Evolutionary conservation across 2,797 vertebrate genomes (phyloP), one percentile per base, ranked within the genome.

Genomic region (Scleropages formosus): DNA sequence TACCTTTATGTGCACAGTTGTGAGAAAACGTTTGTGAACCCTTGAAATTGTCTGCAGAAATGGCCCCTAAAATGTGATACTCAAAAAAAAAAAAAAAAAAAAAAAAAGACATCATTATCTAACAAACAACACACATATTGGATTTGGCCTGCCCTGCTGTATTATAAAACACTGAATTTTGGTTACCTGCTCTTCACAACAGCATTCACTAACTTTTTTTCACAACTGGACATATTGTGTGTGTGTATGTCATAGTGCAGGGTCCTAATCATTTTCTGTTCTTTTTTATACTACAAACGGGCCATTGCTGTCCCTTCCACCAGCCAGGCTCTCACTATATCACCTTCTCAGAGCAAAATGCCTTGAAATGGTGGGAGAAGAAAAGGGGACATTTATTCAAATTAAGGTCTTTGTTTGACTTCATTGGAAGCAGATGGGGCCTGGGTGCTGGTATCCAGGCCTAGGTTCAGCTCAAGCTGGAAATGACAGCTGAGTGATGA

Each of bases 381-480:
- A 18, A 39, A 81, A 81, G 81, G 84, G 80, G 80, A 88, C 90
- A 91, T 92, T 88, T 85, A 89, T 92, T 90, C 84, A 86, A 84
- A 91, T 92, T 90, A 91, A 81, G 47, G 82, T 62, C 80, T 83
- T 86, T 86, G 88, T 83, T 79, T 84, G 82, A 82, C 81, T 85
- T 87, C 80, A 80, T 79, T 81, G 84, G 82, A 47, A 90, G 86
- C 90, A 91, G 91, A 91, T 91, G 90, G 88, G 84, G 75, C 77
- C 74, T 71, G 69, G 79, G 79, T 85, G 78, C 73, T 77, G 72
- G 31, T 63, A 77, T 81, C 58, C 62, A 46, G 59, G 69, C 26
- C 13, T 61, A 8, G 75, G 60, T 8, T 64, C 11, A 71, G 75
- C 78, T 77, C 72, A 56, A 75, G 74, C 63, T 79, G 31, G 24